Evolutionary conservation across 1,140 invertebrate genomes (phyloP).

Genomic region (Bombyx mandarina): DNA sequence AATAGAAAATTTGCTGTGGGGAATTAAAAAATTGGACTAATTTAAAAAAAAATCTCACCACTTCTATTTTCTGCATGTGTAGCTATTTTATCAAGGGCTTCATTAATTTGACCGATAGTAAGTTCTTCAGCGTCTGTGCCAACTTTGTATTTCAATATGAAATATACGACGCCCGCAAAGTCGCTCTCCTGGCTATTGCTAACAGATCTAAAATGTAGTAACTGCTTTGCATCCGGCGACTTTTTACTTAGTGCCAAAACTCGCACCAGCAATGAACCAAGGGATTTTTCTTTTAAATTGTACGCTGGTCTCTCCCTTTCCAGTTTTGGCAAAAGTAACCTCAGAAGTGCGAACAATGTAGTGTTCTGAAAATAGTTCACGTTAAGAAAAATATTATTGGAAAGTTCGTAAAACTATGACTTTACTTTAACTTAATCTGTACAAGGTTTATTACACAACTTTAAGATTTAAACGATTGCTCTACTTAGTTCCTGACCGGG

Average conservation of each 20-base stretch:
- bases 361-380: constrained; percentile 32
- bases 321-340: constrained; percentile 40
- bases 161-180: constrained; percentile 42
- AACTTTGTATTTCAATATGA: constrained; percentile 30
- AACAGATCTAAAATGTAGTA: constrained; percentile 39
- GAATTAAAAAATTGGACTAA: neutral
- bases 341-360: constrained; percentile 40
- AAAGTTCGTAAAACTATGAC: too few relatives aligned
- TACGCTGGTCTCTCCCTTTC: constrained; percentile 50
- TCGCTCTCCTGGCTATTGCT: constrained; percentile 32
- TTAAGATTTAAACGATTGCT: too few relatives aligned
- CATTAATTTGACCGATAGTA: constrained; percentile 38
- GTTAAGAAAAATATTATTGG: too few relatives aligned
- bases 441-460: too few relatives aligned
- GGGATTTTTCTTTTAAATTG: constrained; percentile 47
- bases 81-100: constrained; percentile 44
- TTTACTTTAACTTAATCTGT: too few relatives aligned
- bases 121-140: constrained; percentile 12
- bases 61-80: constrained; percentile 32
- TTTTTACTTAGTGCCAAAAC: constrained; percentile 38
- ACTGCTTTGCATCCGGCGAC: constrained; percentile 32
- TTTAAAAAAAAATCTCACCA: constrained; percentile 26
- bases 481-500: too few relatives aligned
- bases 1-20: neutral
- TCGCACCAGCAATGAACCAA: constrained; percentile 41